Percentiles rank a stretch among this genome's conserved stretches.
Evolutionary conservation across 2,888 invertebrate genomes (phyloP).

Genomic region (Lycia hirtaria): DNA sequence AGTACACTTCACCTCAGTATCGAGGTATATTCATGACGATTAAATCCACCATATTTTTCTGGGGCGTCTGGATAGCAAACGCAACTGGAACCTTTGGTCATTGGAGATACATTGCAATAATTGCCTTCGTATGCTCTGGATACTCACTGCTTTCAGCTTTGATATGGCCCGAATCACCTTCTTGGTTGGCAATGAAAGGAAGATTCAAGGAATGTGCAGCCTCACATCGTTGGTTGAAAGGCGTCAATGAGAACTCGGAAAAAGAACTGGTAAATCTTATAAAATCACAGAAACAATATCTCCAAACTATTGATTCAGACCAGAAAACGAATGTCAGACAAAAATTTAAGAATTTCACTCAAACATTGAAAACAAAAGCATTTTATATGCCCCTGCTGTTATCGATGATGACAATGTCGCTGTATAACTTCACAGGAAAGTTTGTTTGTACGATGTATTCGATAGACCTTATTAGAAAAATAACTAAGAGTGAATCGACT

Average conservation of each 20-base stretch:
- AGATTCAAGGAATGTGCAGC: conserved; percentile 44
- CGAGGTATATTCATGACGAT: conserved; percentile 48
- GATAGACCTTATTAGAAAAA: conserved; percentile 41
- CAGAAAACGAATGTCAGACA: not conserved
- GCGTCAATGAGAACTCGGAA: conserved; percentile 38
- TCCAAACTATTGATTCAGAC: conserved; percentile 19
- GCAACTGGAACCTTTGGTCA: conserved; percentile 44
- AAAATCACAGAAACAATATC: conserved; percentile 42
- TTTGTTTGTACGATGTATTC: conserved; percentile 32
- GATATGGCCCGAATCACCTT: conserved; percentile 44
- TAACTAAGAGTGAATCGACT: conserved; percentile 40
- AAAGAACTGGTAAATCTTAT: conserved; percentile 45
- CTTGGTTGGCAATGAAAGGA: conserved; percentile 50
- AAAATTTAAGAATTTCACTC: not conserved
- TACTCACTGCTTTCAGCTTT: conserved; percentile 39
- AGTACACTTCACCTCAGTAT: conserved; percentile 49
- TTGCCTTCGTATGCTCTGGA: conserved; percentile 36
- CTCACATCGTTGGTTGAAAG: conserved; percentile 49
- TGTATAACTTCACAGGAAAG: conserved; percentile 33
- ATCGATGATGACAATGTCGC: conserved; percentile 35
- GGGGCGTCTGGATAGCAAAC: conserved; percentile 50
- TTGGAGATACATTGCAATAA: conserved; percentile 46
- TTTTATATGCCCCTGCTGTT: conserved; percentile 43
- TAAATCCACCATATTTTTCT: conserved; percentile 46
- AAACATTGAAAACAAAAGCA: conserved; percentile 36